phyloP scores from a whole-genome alignment of 1,140 invertebrate species.

The Sycophaga agraensis region DNA sequence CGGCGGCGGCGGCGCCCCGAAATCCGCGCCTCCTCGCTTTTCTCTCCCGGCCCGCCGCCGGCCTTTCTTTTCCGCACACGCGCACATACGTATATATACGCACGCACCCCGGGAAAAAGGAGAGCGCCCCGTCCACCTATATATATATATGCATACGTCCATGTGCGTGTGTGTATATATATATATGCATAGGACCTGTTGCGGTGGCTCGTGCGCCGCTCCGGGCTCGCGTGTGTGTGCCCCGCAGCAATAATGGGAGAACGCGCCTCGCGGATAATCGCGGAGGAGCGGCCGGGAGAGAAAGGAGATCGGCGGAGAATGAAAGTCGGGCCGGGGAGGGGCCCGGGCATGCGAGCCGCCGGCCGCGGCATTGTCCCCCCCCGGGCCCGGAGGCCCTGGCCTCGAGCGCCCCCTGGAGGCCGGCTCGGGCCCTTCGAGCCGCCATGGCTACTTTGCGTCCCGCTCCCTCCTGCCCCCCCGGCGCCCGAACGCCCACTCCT shows the following conservation, averaged over 20 bases:
- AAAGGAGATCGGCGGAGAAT: neutral
- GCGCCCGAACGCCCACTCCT: no score
- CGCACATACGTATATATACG: neutral
- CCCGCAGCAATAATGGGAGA: slow-evolving; percentile 45
- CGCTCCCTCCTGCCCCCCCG: no score
- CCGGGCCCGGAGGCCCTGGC: slow-evolving; percentile 1
- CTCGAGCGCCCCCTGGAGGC: slow-evolving; percentile 18
- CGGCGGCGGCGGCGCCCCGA: neutral
- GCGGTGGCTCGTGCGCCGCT: slow-evolving; percentile 14
- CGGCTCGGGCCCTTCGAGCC: no score
- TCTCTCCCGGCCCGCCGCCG: neutral
- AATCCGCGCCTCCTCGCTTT: slow-evolving; percentile 3
- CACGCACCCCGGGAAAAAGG: neutral
- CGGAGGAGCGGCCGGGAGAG: neutral
- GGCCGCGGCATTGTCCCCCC: no score
- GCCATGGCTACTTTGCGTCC: slow-evolving; percentile 16
- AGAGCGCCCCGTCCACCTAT: no score
- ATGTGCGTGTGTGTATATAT: no score
- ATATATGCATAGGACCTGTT: slow-evolving; percentile 28
- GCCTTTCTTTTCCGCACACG: neutral
- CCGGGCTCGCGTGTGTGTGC: neutral
- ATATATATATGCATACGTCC: no score
- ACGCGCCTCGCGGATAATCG: slow-evolving; percentile 51
- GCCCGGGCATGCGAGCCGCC: no score
- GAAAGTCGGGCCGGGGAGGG: no score